These are phyloP conservation scores for Phylloscopus trochilus DNA, from an alignment of 2,113 vertebrate genomes.

Conservation along the genomic window DNA sequence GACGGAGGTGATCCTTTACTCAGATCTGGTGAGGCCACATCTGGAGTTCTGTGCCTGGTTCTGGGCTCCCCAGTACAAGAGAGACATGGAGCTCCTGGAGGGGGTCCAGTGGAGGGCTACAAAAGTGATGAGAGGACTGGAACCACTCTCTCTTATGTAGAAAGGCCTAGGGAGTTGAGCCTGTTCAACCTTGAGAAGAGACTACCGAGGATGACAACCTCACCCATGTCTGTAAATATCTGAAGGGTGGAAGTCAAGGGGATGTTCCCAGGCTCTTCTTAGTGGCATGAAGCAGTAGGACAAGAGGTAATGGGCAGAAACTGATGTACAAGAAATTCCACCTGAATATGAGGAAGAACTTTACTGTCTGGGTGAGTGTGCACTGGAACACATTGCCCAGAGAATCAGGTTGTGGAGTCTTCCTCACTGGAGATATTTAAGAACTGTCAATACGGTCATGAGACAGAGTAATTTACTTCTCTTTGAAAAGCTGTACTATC, in stretches of 20 bases:
- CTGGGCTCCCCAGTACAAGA: not conserved
- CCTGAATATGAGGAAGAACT: not conserved
- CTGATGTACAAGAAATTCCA: not conserved
- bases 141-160: not conserved
- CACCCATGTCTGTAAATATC: not conserved
- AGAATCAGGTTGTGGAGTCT: not conserved
- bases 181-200: not conserved
- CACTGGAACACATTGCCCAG: not conserved
- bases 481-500: not conserved
- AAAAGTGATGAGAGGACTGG: not conserved
- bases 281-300: not conserved
- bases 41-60: not conserved
- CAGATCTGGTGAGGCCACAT: not conserved
- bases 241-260: not conserved
- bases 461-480: not conserved
- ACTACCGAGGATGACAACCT: not conserved
- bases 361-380: fast-evolving
- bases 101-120: not conserved
- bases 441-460: not conserved
- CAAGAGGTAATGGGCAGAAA: not conserved
- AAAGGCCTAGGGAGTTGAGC: not conserved
- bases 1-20: no score
- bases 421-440: not conserved
- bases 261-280: not conserved
- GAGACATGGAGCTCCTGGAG: not conserved